Percentiles rank a stretch among this genome's conserved stretches.
These are phyloP conservation scores for Papilio glaucus DNA, from an alignment of 1,140 invertebrate genomes.

Conservation along the genomic window DNA sequence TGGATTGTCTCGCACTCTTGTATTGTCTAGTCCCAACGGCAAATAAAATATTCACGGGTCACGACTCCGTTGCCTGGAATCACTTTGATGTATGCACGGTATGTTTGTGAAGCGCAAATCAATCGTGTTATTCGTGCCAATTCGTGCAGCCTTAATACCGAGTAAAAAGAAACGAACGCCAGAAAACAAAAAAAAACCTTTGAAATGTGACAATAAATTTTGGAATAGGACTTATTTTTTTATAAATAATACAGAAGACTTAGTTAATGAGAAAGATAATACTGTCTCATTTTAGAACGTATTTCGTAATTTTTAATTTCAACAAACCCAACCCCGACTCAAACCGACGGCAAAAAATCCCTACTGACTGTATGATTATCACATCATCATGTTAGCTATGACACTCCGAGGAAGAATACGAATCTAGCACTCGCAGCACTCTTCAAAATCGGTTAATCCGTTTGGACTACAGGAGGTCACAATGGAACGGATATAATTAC, in stretches of 20 bases:
- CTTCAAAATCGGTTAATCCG: no score
- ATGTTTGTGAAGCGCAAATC: conserved; percentile 36
- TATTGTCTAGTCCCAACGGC: conserved; percentile 35
- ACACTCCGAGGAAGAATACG: no score
- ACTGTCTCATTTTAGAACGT: no score
- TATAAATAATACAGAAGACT: not conserved
- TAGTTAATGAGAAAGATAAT: not conserved
- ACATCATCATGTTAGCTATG: no score
- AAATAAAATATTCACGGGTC: conserved; percentile 39
- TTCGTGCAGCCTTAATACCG: conserved; percentile 9
- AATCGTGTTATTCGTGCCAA: conserved; percentile 32
- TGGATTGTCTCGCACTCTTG: conserved; percentile 26
- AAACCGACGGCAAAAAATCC: no score
- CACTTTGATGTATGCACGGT: conserved; percentile 37
- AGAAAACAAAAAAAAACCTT: conserved; percentile 36
- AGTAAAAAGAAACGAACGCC: conserved; percentile 15
- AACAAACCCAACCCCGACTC: no score
- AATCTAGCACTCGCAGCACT: no score
- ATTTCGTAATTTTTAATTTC: no score
- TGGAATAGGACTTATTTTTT: not conserved
- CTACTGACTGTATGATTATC: no score
- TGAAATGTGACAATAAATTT: conserved; percentile 24
- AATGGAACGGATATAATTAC: no score
- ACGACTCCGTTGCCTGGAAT: conserved; percentile 26
- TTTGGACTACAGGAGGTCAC: no score